These are phyloP conservation scores for Lagopus muta DNA, from an alignment of 2,113 vertebrate genomes.

Conservation along the genomic window DNA sequence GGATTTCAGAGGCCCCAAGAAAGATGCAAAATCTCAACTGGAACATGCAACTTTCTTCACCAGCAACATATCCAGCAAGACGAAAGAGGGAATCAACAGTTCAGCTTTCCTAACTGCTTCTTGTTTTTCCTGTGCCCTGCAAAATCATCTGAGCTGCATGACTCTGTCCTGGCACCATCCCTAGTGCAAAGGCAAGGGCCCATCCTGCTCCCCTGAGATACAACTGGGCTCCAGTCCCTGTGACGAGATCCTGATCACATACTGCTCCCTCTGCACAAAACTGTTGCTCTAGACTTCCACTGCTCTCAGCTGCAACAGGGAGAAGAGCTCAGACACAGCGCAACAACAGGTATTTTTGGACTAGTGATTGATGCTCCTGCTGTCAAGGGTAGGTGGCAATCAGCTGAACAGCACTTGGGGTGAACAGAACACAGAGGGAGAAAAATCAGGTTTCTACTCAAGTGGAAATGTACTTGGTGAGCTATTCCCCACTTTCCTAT, in stretches of 20 bases:
- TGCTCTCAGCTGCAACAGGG: not conserved
- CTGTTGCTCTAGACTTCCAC: not conserved
- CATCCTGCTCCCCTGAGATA: not conserved
- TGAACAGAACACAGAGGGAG: not conserved
- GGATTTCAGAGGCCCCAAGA: not conserved
- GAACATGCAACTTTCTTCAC: not conserved
- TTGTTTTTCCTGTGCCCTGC: not conserved
- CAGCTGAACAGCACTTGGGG: slow-evolving; percentile 14
- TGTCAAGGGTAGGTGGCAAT: slow-evolving; percentile 3
- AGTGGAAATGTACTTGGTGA: not conserved
- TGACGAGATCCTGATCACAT: not conserved
- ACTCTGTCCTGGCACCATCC: not conserved
- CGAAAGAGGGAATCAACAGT: not conserved
- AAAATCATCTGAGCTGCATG: not conserved
- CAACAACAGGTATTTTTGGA: not conserved
- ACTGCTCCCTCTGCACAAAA: not conserved
- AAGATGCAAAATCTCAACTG: not conserved
- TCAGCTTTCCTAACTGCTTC: not conserved
- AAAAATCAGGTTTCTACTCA: not conserved
- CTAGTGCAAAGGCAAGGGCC: not conserved
- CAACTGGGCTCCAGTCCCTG: not conserved
- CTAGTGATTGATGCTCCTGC: not conserved
- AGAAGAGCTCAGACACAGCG: not conserved
- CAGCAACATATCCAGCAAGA: not conserved
- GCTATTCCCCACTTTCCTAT: not conserved